phyloP scores from a whole-genome alignment of 2,888 invertebrate genomes.

The Oasisia sp. region DNA sequence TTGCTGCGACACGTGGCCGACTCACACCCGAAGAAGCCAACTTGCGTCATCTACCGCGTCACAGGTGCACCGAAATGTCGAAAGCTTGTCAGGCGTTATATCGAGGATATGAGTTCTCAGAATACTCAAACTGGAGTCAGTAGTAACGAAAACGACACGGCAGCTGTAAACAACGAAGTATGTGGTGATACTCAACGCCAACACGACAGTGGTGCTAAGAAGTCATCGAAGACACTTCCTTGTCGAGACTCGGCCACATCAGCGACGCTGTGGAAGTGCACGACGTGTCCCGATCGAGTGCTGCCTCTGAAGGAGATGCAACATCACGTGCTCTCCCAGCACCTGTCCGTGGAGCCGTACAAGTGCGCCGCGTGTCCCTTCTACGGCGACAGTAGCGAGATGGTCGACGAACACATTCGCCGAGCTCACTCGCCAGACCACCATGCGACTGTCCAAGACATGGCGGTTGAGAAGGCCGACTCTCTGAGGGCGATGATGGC shows the following conservation, averaged over 20 bases:
- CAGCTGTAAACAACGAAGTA: not conserved
- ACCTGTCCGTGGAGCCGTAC: not conserved
- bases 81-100: not conserved
- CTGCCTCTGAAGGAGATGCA: not conserved
- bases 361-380: not conserved
- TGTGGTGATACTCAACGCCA: not conserved
- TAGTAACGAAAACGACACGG: not conserved
- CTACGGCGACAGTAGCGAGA: not conserved
- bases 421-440: not conserved
- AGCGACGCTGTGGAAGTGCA: not conserved
- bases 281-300: not conserved
- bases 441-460: not conserved
- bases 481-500: not conserved
- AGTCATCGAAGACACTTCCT: not conserved
- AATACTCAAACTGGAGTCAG: not conserved
- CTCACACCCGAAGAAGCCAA: conserved; percentile 27
- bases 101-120: not conserved
- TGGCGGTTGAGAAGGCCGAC: not conserved
- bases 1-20: not conserved
- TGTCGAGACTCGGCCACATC: not conserved
- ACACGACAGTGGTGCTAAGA: not conserved
- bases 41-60: not conserved
- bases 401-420: not conserved
- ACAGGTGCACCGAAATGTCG: not conserved
- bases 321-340: not conserved